Evolutionary conservation across 53 echinoderm and acorn worm species (phyloP).

Genomic region (Holothuria scabra): DNA sequence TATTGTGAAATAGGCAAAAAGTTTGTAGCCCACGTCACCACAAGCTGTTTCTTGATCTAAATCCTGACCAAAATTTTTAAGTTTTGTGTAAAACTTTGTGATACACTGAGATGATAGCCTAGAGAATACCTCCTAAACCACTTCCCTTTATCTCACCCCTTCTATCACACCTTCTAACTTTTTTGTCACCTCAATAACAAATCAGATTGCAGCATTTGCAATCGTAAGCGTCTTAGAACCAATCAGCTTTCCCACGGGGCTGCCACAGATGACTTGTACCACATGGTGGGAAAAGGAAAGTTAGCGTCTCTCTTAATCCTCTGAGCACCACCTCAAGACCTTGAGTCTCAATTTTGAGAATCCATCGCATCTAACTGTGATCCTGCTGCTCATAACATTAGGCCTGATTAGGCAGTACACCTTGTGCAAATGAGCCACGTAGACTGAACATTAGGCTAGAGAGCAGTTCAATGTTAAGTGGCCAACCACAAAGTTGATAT

Average conservation of each 20-base stretch:
- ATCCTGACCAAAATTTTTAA: too few relatives aligned
- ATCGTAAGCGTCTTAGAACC: slow-evolving; percentile 8
- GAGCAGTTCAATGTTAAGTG: not conserved
- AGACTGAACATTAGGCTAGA: slow-evolving; percentile 25
- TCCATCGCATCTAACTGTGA: slow-evolving; percentile 32
- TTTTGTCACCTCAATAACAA: slow-evolving; percentile 16
- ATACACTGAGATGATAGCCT: too few relatives aligned
- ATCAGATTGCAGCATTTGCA: slow-evolving; percentile 30
- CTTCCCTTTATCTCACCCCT: too few relatives aligned
- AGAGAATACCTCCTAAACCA: too few relatives aligned
- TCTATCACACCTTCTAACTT: not conserved
- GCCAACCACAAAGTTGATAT: slow-evolving; percentile 21
- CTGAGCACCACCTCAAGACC: slow-evolving; percentile 37
- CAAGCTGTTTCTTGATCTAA: too few relatives aligned
- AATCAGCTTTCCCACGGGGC: slow-evolving; percentile 7
- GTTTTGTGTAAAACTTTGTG: too few relatives aligned
- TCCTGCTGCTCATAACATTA: slow-evolving; percentile 44
- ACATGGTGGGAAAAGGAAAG: slow-evolving; percentile 14
- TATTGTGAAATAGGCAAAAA: too few relatives aligned
- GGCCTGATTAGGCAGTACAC: slow-evolving; percentile 41
- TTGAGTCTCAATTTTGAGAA: slow-evolving; percentile 27
- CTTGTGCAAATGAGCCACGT: slow-evolving; percentile 8
- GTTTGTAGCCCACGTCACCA: too few relatives aligned
- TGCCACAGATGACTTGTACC: slow-evolving; percentile 12
- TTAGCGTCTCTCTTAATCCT: slow-evolving; percentile 34